phyloP scores from a whole-genome alignment of 1,140 invertebrate genomes.

The Dinothrombium tinctorium region DNA sequence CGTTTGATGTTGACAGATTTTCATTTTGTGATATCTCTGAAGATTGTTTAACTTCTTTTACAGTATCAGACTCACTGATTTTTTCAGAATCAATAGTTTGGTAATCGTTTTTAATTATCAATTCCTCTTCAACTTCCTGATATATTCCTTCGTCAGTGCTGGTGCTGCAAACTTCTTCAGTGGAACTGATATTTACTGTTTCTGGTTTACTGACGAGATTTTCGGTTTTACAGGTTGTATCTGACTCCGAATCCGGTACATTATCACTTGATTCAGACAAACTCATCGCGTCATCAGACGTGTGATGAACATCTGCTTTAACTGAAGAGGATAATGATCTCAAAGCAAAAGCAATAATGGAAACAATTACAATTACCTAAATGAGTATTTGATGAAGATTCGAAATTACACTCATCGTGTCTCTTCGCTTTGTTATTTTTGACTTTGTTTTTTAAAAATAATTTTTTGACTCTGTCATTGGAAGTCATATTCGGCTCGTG shows the following conservation, averaged over 20 bases:
- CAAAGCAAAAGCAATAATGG: neutral
- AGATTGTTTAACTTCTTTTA: neutral
- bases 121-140: constrained; percentile 14
- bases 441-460: constrained; percentile 30
- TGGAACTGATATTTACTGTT: neutral
- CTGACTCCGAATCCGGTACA: constrained; percentile 9
- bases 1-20: constrained; percentile 2
- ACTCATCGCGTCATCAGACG: constrained; percentile 10
- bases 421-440: neutral
- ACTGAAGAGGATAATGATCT: constrained; percentile 5
- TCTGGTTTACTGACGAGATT: neutral
- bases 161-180: constrained; percentile 8
- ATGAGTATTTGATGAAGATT: neutral
- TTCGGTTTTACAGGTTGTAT: neutral
- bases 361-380: neutral
- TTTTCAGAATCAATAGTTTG: neutral
- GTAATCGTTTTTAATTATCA: neutral
- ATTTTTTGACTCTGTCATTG: constrained; percentile 46
- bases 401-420: neutral
- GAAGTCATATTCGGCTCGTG: too few relatives aligned
- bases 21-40: neutral
- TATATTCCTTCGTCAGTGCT: constrained; percentile 17
- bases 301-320: constrained; percentile 15
- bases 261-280: constrained; percentile 13
- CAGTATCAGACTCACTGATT: neutral